Evolutionary conservation across 2,113 vertebrate genomes (phyloP).

Genomic region (Malaclemys terrapin): DNA sequence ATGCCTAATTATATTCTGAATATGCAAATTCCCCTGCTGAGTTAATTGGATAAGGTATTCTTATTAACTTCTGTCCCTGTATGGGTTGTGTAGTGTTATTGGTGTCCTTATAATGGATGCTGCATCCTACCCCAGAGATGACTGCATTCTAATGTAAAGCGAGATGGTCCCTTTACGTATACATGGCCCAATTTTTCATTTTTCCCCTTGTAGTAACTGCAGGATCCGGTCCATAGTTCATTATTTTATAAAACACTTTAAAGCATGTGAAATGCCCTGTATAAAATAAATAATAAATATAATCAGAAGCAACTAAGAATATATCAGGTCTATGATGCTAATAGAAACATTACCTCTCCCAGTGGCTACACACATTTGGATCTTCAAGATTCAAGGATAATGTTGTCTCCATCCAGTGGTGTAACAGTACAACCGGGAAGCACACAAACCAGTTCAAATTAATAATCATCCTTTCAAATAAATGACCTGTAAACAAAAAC

Average conservation of each 20-base stretch:
- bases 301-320: not conserved
- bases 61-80: constrained; percentile 55
- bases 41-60: constrained; percentile 70
- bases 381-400: constrained; percentile 93
- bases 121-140: not conserved
- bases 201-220: not conserved
- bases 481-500: constrained; percentile 72
- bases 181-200: not conserved
- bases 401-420: constrained; percentile 78
- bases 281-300: not conserved
- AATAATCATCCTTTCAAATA: constrained; percentile 82
- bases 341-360: constrained; percentile 91
- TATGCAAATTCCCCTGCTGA: constrained; percentile 69
- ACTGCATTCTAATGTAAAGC: not conserved
- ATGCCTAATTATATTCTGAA: constrained; percentile 72
- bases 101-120: constrained; percentile 18
- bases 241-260: not conserved
- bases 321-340: not conserved
- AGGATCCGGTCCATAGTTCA: rapidly evolving
- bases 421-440: constrained; percentile 78
- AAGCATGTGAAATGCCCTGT: not conserved
- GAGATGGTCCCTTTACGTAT: not conserved
- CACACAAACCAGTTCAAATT: constrained; percentile 62
- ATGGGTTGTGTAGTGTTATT: constrained; percentile 21
- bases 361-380: constrained; percentile 99